Conservation (phyloP, 2,113 vertebrate species). For the Misgurnus anguillicaudatus region DNA sequence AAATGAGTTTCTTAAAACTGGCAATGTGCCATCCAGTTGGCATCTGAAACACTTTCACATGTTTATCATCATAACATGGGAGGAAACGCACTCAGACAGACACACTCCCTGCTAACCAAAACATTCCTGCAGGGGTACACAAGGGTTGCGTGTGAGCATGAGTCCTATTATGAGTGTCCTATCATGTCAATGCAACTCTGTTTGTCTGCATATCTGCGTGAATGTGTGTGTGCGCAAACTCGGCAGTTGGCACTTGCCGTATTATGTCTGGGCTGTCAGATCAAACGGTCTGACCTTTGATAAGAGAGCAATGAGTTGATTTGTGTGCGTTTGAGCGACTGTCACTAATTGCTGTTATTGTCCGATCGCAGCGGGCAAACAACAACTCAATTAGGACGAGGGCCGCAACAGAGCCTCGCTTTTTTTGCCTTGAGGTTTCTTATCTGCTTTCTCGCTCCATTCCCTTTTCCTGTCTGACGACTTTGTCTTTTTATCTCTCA, state of each 20-base stretch:
- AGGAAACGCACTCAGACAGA: conserved; percentile 59
- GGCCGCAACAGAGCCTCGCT: conserved; percentile 5
- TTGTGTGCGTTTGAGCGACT: conserved; percentile 18
- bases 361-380: conserved; percentile 46
- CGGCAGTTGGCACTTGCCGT: neutral
- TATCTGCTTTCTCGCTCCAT: conserved; percentile 21
- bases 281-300: conserved; percentile 46
- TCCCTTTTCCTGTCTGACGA: conserved; percentile 43
- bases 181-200: conserved; percentile 44
- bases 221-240: conserved; percentile 28
- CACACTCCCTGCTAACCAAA: conserved; percentile 30
- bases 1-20: neutral
- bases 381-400: conserved; percentile 33
- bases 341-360: conserved; percentile 42
- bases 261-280: conserved; percentile 49
- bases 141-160: conserved; percentile 32
- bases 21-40: conserved; percentile 56
- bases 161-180: conserved; percentile 46
- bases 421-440: neutral
- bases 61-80: conserved; percentile 60
- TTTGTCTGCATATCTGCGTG: conserved; percentile 7
- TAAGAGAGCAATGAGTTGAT: conserved; percentile 6
- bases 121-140: conserved; percentile 29
- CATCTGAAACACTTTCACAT: conserved; percentile 62
- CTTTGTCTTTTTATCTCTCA: conserved; percentile 56